These are phyloP conservation scores for Volucella bombylans DNA, from an alignment of 2,888 invertebrate species.

Conservation along the genomic window DNA sequence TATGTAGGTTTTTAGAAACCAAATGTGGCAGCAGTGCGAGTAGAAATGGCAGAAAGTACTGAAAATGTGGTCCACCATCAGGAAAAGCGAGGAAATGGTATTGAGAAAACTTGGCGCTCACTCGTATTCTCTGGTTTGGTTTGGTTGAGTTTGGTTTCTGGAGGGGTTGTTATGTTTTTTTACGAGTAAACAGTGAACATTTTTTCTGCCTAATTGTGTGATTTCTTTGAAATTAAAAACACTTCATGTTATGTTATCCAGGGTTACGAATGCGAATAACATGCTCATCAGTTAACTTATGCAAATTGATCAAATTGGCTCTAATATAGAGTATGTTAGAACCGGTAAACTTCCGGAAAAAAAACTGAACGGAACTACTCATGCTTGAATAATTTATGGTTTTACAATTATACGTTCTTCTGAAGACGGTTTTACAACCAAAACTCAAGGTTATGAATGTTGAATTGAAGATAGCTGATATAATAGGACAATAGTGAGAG, in stretches of 20 bases:
- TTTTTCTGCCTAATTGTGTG: constrained; percentile 62
- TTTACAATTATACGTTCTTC: too few relatives aligned
- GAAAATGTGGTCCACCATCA: constrained; percentile 51
- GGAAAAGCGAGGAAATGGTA: constrained; percentile 56
- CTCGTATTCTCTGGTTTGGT: constrained; percentile 2
- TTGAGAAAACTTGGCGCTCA: constrained; percentile 43
- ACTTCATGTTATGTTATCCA: constrained; percentile 38
- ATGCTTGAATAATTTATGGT: too few relatives aligned
- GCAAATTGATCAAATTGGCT: constrained; percentile 4
- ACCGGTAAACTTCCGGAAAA: too few relatives aligned
- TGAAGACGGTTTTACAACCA: too few relatives aligned
- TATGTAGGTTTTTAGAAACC: constrained; percentile 35
- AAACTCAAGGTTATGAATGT: too few relatives aligned
- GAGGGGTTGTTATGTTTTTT: constrained; percentile 9
- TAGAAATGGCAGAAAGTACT: constrained; percentile 6
- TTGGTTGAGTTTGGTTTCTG: constrained; percentile 3
- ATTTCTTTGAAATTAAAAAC: constrained; percentile 64
- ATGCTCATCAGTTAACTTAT: not conserved
- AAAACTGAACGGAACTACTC: too few relatives aligned
- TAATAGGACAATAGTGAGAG: too few relatives aligned
- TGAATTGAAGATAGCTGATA: too few relatives aligned
- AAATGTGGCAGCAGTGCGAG: constrained; percentile 1
- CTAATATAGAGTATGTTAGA: not conserved
- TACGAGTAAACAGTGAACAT: constrained; percentile 37
- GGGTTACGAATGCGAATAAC: constrained; percentile 8